These are phyloP conservation scores for Boloria euphrosyne DNA, from an alignment of 2,888 invertebrate species.

Conservation along the genomic window DNA sequence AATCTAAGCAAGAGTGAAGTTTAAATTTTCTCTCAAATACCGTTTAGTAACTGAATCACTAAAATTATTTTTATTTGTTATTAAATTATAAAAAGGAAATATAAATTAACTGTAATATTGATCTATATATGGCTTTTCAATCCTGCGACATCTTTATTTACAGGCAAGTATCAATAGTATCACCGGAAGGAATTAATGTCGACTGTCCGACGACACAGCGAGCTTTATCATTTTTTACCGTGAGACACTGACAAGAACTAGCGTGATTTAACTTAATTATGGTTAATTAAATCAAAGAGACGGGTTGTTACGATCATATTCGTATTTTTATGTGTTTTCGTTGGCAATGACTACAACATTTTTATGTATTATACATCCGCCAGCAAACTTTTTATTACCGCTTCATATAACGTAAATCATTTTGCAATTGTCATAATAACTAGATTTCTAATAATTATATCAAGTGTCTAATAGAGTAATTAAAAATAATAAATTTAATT, in stretches of 20 bases:
- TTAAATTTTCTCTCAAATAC: constrained; percentile 29
- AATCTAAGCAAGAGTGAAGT: constrained; percentile 25
- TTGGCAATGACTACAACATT: constrained; percentile 35
- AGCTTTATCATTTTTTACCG: constrained; percentile 59
- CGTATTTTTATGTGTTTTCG: constrained; percentile 48
- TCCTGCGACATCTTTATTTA: constrained; percentile 34
- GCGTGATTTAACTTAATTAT: constrained; percentile 66
- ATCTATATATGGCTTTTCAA: constrained; percentile 21
- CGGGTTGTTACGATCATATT: constrained; percentile 52
- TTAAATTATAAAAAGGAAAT: constrained; percentile 35
- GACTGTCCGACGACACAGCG: constrained; percentile 46
- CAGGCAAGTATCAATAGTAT: constrained; percentile 29
- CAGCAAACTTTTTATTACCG: no score
- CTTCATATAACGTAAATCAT: constrained; percentile 8
- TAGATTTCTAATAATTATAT: not conserved
- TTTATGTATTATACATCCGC: constrained; percentile 30
- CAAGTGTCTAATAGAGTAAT: not conserved
- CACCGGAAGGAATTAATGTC: constrained; percentile 46
- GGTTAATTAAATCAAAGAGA: constrained; percentile 67
- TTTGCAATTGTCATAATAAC: constrained; percentile 12
- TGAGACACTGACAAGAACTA: constrained; percentile 57
- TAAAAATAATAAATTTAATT: constrained; percentile 11
- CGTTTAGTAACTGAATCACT: constrained; percentile 35
- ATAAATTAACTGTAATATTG: constrained; percentile 38
- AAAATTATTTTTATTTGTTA: constrained; percentile 17